Evolutionary conservation across 2,113 vertebrate genomes (phyloP).

Genomic region (Gorsachius goisagi): DNA sequence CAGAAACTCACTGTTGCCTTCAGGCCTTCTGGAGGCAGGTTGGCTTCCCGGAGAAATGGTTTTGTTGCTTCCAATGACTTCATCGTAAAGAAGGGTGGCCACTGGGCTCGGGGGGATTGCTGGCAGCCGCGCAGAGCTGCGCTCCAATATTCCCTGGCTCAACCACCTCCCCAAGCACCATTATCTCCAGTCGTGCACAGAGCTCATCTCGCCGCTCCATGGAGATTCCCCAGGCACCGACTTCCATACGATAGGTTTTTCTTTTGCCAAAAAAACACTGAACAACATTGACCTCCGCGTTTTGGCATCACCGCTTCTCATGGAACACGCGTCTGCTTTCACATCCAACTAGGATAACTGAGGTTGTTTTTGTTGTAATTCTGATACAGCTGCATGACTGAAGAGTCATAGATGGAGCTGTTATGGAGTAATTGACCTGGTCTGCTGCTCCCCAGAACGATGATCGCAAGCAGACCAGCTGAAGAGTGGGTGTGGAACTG

Average conservation of each 20-base stretch:
- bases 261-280: constrained; percentile 38
- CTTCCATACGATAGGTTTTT: not conserved
- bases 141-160: constrained; percentile 52
- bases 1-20: not conserved
- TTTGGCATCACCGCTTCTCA: constrained; percentile 42
- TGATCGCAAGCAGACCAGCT: constrained; percentile 35
- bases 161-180: not conserved
- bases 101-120: not conserved
- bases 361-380: not conserved
- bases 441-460: not conserved
- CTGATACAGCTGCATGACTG: constrained; percentile 30
- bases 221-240: constrained; percentile 52
- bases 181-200: not conserved
- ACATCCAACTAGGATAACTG: constrained; percentile 27
- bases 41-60: not conserved
- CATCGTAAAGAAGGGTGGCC: not conserved
- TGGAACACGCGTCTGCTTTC: constrained; percentile 33
- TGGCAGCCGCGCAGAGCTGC: not conserved
- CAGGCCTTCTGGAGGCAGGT: not conserved
- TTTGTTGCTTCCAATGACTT: constrained; percentile 9
- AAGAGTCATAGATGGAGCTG: not conserved
- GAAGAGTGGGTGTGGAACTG: constrained; percentile 39
- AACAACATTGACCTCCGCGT: constrained; percentile 44
- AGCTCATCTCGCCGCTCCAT: constrained; percentile 6
- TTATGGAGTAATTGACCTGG: not conserved